Evolutionary conservation across 1,140 invertebrate genomes (phyloP).

Genomic region (Saxidomus purpurata): DNA sequence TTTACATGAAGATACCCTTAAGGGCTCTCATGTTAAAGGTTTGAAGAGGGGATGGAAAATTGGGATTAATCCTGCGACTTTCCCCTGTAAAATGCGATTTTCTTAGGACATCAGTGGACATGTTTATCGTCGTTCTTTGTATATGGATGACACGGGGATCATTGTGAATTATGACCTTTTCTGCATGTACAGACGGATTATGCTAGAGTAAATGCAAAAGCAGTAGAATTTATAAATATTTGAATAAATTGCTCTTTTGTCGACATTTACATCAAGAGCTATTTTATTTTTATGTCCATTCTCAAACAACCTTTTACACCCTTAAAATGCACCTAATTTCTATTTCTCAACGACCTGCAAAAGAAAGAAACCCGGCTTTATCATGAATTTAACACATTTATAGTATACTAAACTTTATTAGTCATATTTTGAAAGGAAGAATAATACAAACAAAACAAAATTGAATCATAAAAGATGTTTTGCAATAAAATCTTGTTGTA

Average conservation of each 20-base stretch:
- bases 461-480: no score
- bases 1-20: conserved; percentile 20
- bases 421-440: no score
- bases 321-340: no score
- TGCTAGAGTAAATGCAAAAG: not conserved
- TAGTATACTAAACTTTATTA: no score
- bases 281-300: conserved; percentile 1
- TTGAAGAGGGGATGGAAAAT: not conserved
- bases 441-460: no score
- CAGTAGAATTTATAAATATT: not conserved
- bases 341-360: no score
- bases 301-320: no score
- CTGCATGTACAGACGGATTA: not conserved
- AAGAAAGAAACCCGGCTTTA: not conserved
- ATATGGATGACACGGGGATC: not conserved
- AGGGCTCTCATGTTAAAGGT: not conserved
- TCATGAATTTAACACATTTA: no score
- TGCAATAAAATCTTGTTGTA: no score
- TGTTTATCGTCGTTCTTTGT: not conserved
- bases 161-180: not conserved
- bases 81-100: not conserved
- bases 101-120: not conserved
- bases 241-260: not conserved
- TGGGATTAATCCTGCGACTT: not conserved
- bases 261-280: not conserved